Evolutionary conservation across 2,888 invertebrate species (phyloP).

Genomic region (Pseudanteris insignis): DNA sequence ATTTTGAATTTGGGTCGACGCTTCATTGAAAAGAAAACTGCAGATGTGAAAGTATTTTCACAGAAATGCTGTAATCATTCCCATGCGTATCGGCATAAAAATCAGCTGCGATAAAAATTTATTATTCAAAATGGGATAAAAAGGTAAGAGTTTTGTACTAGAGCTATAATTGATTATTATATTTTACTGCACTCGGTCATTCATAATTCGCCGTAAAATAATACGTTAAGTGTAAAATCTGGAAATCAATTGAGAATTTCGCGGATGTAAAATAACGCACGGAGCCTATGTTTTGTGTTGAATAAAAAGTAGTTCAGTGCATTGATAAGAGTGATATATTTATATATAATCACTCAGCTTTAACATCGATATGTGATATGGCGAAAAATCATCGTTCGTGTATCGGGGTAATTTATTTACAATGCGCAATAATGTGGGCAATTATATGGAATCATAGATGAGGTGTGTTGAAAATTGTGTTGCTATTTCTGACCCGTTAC

Average conservation of each 20-base stretch:
- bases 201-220: too few relatives aligned
- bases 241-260: too few relatives aligned
- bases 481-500: constrained; percentile 19
- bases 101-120: constrained; percentile 22
- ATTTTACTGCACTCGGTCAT: too few relatives aligned
- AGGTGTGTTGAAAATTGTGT: constrained; percentile 10
- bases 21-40: constrained; percentile 27
- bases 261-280: too few relatives aligned
- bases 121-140: constrained; percentile 13
- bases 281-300: too few relatives aligned
- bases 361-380: neutral
- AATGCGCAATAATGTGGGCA: constrained; percentile 10
- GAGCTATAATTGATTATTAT: too few relatives aligned
- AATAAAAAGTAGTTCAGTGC: too few relatives aligned
- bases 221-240: too few relatives aligned
- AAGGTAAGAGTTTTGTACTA: too few relatives aligned
- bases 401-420: constrained; percentile 13
- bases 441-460: constrained; percentile 12
- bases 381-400: neutral
- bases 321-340: too few relatives aligned
- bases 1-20: constrained; percentile 44
- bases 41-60: constrained; percentile 19
- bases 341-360: too few relatives aligned
- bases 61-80: constrained; percentile 22
- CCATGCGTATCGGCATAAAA: constrained; percentile 17